A percentile compares a stretch with the other conserved stretches of the same genome.
phyloP scores from a whole-genome alignment of 2,797 vertebrate genomes.

The Avahi laniger region DNA sequence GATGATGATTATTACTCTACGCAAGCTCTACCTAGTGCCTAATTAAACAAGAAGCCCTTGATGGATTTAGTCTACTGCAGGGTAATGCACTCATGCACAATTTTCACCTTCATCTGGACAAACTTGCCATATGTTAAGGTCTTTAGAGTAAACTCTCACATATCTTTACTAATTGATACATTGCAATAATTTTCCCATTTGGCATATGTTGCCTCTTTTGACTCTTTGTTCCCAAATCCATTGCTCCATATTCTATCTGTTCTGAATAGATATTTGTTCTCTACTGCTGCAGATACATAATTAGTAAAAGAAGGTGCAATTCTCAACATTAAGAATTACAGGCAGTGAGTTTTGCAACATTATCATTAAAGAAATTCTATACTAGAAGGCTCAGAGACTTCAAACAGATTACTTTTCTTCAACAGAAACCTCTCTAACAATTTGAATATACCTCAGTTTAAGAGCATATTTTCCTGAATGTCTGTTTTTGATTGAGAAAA shows the following conservation, averaged over 20 bases:
- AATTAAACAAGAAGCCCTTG: conserved; percentile 57
- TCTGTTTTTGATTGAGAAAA: conserved; percentile 46
- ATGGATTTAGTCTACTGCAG: not conserved
- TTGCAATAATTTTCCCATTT: conserved; percentile 42
- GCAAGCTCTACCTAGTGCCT: conserved; percentile 43
- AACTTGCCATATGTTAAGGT: not conserved
- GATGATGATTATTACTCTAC: conserved; percentile 28
- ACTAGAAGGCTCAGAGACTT: not conserved
- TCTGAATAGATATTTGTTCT: conserved; percentile 58
- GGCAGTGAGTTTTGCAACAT: conserved; percentile 38
- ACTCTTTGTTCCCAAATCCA: conserved; percentile 49
- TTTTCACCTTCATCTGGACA: conserved; percentile 55
- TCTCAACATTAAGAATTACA: conserved; percentile 49
- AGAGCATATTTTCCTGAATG: conserved; percentile 40
- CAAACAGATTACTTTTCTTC: conserved; percentile 16
- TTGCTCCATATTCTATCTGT: conserved; percentile 14
- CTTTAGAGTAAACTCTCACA: conserved; percentile 41
- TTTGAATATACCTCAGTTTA: conserved; percentile 44
- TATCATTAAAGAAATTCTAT: conserved; percentile 25
- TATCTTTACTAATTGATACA: conserved; percentile 27
- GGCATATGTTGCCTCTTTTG: conserved; percentile 43
- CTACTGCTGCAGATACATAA: conserved; percentile 21
- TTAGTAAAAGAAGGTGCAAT: conserved; percentile 56
- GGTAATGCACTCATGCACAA: conserved; percentile 1
- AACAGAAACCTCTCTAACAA: conserved; percentile 27